Conservation (phyloP, 2,113 vertebrate species). For the Sceloporus undulatus region DNA sequence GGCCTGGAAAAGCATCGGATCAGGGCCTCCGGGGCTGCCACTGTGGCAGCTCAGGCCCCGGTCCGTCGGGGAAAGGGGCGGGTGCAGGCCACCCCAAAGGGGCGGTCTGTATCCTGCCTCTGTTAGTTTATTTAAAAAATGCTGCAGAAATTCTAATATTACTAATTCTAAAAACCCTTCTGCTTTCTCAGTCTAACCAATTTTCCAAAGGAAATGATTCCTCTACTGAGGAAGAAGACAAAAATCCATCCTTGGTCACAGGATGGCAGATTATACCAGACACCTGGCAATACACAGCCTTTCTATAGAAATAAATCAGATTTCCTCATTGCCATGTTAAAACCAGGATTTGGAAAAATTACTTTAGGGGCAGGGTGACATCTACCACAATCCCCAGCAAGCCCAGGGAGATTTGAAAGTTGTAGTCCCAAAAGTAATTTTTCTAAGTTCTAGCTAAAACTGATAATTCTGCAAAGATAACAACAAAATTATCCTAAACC, state of each 20-base stretch:
- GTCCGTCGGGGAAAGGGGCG: too few relatives aligned
- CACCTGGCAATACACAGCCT: conserved; percentile 33
- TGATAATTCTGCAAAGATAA: conserved; percentile 4
- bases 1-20: too few relatives aligned
- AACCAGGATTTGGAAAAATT: not conserved
- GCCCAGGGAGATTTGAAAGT: too few relatives aligned
- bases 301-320: conserved; percentile 40
- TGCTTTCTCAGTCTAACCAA: not conserved
- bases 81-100: too few relatives aligned
- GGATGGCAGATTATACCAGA: not conserved
- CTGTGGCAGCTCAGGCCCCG: too few relatives aligned
- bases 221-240: not conserved
- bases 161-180: not conserved
- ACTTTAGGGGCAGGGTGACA: too few relatives aligned
- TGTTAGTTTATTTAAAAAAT: not conserved
- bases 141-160: not conserved
- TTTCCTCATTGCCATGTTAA: conserved; percentile 46
- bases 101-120: not conserved
- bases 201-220: conserved; percentile 11
- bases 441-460: not conserved
- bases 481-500: not conserved
- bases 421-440: too few relatives aligned
- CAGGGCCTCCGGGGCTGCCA: too few relatives aligned
- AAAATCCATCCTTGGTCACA: not conserved
- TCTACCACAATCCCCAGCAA: too few relatives aligned